phyloP scores from a whole-genome alignment of 2,113 vertebrate species.

The Apteryx mantelli region DNA sequence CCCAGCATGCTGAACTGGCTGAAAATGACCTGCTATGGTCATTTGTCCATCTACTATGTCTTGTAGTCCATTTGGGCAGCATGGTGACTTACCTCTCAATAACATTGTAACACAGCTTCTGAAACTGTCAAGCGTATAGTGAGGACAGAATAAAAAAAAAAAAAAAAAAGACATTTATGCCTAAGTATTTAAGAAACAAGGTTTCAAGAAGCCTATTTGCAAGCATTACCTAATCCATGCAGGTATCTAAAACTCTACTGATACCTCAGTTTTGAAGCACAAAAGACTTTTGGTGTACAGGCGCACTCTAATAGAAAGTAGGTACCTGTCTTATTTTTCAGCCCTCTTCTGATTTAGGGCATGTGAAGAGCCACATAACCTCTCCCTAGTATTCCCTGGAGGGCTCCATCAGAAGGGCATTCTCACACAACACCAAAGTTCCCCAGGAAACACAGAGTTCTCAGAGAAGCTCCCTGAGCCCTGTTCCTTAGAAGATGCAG shows the following conservation, averaged over 20 bases:
- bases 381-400: neutral
- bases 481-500: neutral
- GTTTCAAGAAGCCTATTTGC: neutral
- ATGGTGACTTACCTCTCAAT: neutral
- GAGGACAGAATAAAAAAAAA: neutral
- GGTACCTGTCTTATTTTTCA: neutral
- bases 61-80: neutral
- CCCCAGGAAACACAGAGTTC: neutral
- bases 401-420: neutral
- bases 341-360: neutral
- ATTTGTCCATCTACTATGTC: too few species aligned
- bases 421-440: neutral
- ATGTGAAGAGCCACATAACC: neutral
- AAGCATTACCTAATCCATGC: neutral
- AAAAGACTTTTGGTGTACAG: fast-evolving
- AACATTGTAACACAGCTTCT: neutral
- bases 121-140: neutral
- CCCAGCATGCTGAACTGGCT: neutral
- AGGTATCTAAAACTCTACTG: neutral
- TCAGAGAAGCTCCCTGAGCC: neutral
- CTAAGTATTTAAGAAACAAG: neutral
- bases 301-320: neutral
- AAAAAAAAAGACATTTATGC: neutral
- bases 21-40: neutral
- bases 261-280: too few species aligned